These are phyloP conservation scores for Sander lucioperca DNA, from an alignment of 2,113 vertebrate species.

Conservation along the genomic window DNA sequence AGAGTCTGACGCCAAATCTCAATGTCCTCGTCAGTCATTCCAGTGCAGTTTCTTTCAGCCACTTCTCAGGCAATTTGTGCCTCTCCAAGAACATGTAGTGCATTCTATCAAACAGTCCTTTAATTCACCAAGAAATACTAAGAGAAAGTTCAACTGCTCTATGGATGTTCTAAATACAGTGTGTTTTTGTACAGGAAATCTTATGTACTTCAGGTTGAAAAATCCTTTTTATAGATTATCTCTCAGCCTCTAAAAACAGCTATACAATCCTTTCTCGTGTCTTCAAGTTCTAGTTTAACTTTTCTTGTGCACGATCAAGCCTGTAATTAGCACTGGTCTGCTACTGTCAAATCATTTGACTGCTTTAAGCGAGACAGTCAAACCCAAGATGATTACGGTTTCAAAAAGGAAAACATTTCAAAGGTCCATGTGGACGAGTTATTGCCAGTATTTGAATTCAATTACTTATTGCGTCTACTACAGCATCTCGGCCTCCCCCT, in stretches of 20 bases:
- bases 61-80: conserved; percentile 1
- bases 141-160: conserved; percentile 4
- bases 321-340: background rate
- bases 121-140: conserved; percentile 3
- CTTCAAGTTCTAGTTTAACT: conserved; percentile 1
- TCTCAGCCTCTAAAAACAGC: background rate
- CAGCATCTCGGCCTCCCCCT: conserved; percentile 15
- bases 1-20: conserved; percentile 29
- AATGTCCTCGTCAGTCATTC: conserved; percentile 28
- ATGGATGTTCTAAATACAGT: background rate
- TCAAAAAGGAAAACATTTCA: conserved; percentile 14
- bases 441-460: conserved; percentile 26
- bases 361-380: background rate
- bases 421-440: background rate
- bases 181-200: background rate
- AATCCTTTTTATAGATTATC: background rate
- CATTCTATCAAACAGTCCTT: background rate
- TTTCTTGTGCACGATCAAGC: background rate
- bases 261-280: background rate
- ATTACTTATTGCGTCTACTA: conserved; percentile 20
- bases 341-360: conserved; percentile 7
- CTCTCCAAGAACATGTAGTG: conserved; percentile 13
- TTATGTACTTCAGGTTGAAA: background rate
- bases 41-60: background rate
- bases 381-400: background rate